These are phyloP conservation scores for Timandra comae DNA, from an alignment of 2,888 invertebrate genomes.

Conservation along the genomic window DNA sequence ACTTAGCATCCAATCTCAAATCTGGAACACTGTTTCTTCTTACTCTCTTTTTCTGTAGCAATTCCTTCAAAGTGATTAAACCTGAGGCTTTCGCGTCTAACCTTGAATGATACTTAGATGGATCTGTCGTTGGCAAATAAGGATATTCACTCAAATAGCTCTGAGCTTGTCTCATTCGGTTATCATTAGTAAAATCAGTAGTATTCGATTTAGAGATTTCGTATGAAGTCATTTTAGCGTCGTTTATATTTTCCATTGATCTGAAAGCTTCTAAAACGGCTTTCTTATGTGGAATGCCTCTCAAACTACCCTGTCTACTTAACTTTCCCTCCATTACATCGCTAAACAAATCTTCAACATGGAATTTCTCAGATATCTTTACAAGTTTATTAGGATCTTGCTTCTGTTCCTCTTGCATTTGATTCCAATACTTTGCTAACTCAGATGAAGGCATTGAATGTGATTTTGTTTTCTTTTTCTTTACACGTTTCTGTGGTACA, in stretches of 20 bases:
- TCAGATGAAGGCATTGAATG: constrained; percentile 66
- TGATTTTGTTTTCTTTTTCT: constrained; percentile 50
- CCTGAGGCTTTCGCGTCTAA: constrained; percentile 62
- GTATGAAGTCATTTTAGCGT: constrained; percentile 53
- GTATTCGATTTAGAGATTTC: constrained; percentile 55
- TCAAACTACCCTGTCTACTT: constrained; percentile 66
- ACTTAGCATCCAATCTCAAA: constrained; percentile 56
- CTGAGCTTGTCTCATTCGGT: constrained; percentile 56
- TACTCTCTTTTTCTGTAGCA: constrained; percentile 43
- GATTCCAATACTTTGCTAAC: constrained; percentile 57
- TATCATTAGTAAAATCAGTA: constrained; percentile 52
- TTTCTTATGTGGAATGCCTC: constrained; percentile 73
- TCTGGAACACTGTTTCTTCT: constrained; percentile 70
- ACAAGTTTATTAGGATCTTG: constrained; percentile 41
- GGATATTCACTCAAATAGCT: constrained; percentile 68
- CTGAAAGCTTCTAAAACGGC: constrained; percentile 71
- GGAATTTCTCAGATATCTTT: constrained; percentile 72
- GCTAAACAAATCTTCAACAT: constrained; percentile 67
- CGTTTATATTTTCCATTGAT: constrained; percentile 67
- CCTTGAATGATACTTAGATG: constrained; percentile 66
- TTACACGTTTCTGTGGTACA: constrained; percentile 37
- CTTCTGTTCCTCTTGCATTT: constrained; percentile 36
- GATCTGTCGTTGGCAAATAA: constrained; percentile 68
- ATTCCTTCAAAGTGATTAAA: constrained; percentile 62
- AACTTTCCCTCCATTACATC: constrained; percentile 68